These are phyloP conservation scores for Muntiacus muntjak DNA, from an alignment of 2,113 vertebrate species.

Conservation along the genomic window DNA sequence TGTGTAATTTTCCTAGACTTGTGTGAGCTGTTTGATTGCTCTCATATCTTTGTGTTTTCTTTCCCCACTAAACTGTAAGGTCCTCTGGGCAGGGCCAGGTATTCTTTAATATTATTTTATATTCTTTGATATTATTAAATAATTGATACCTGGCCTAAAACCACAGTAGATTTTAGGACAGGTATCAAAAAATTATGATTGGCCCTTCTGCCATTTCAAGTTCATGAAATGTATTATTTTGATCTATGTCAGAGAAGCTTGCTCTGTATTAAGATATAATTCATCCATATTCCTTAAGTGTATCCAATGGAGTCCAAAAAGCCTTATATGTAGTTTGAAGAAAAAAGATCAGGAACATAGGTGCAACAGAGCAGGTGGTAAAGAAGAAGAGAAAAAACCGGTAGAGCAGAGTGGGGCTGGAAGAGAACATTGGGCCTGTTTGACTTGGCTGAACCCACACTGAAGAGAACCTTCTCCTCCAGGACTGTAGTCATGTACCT, in stretches of 20 bases:
- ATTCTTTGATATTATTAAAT: slow-evolving; percentile 12
- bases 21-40: background rate
- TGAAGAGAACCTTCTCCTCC: background rate
- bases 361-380: background rate
- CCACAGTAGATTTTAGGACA: background rate
- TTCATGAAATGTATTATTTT: slow-evolving; percentile 15
- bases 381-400: background rate
- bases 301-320: background rate
- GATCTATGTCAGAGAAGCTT: background rate
- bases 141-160: background rate
- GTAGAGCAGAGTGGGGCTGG: background rate
- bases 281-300: background rate
- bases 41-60: background rate
- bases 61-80: background rate
- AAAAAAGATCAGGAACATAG: background rate
- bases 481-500: background rate
- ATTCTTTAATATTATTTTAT: background rate
- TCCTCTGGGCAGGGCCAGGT: background rate
- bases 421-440: background rate
- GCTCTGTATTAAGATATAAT: background rate
- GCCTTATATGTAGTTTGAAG: background rate
- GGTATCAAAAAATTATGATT: slow-evolving; percentile 1
- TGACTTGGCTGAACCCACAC: background rate
- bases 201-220: background rate
- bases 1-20: background rate